Conservation (phyloP, 2,113 vertebrate species). For the Apodemus speciosus region DNA sequence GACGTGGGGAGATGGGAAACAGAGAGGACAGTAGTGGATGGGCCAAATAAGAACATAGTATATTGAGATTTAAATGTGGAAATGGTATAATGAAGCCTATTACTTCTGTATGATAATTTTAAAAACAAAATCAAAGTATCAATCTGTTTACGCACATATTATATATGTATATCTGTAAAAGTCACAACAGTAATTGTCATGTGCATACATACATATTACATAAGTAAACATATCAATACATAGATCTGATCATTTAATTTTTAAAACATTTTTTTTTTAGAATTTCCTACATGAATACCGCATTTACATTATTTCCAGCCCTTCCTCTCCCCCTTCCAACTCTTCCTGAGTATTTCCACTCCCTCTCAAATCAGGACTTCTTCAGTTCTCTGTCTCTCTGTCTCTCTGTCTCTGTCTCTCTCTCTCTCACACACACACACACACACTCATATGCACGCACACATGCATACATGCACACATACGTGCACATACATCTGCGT, state of each 20-base stretch:
- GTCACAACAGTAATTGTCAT: neutral
- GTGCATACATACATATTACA: neutral
- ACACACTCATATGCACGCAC: neutral
- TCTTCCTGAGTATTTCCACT: neutral
- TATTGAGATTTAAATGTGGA: neutral
- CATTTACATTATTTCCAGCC: neutral
- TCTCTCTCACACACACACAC: neutral
- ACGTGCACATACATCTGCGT: too few species aligned
- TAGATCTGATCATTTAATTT: neutral
- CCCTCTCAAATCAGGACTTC: neutral
- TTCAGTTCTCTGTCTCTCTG: neutral
- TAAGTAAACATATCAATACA: neutral
- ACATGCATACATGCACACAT: neutral
- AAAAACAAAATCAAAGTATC: neutral
- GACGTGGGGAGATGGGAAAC: neutral
- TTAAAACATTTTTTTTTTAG: neutral
- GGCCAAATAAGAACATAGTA: neutral
- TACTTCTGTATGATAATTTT: too few species aligned
- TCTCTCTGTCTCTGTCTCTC: neutral
- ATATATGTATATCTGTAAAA: neutral
- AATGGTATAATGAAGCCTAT: neutral
- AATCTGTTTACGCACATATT: neutral
- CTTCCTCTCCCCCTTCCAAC: neutral
- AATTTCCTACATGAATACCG: neutral
- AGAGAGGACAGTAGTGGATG: neutral